Percentiles rank a stretch among this genome's conserved stretches.
Evolutionary conservation across 2,888 invertebrate species (phyloP).

Genomic region (Drosophila lacicola): DNA sequence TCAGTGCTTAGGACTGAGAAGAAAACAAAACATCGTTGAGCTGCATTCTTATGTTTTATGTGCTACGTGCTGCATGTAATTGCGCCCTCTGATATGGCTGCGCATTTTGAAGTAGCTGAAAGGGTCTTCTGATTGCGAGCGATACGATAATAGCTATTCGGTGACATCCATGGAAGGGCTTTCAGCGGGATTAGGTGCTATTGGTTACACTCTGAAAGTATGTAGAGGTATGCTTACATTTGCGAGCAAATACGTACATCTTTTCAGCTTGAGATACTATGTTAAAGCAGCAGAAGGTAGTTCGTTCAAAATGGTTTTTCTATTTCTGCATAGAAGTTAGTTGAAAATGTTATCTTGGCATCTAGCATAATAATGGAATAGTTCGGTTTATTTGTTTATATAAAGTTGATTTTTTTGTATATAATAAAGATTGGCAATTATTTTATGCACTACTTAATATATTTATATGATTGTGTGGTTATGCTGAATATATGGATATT

Average conservation of each 20-base stretch:
- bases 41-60: constrained; percentile 51
- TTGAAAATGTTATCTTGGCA: no score
- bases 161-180: neutral
- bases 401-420: no score
- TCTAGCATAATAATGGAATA: no score
- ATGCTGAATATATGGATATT: no score
- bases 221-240: neutral
- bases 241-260: neutral
- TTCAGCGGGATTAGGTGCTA: constrained; percentile 1
- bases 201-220: neutral
- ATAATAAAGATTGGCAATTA: no score
- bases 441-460: no score
- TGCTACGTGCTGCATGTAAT: constrained; percentile 67
- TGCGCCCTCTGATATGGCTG: constrained; percentile 45
- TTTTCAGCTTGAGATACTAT: neutral
- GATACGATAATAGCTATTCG: constrained; percentile 28
- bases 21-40: constrained; percentile 19
- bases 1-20: constrained; percentile 34
- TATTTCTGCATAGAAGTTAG: no score
- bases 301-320: no score
- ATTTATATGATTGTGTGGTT: no score
- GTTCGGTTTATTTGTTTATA: neutral
- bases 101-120: constrained; percentile 45
- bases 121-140: constrained; percentile 2
- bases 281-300: neutral